Percentiles rank a stretch among this genome's conserved stretches.
Evolutionary conservation across 2,888 invertebrate species (phyloP).

Genomic region (Trissolcus brochymenae): DNA sequence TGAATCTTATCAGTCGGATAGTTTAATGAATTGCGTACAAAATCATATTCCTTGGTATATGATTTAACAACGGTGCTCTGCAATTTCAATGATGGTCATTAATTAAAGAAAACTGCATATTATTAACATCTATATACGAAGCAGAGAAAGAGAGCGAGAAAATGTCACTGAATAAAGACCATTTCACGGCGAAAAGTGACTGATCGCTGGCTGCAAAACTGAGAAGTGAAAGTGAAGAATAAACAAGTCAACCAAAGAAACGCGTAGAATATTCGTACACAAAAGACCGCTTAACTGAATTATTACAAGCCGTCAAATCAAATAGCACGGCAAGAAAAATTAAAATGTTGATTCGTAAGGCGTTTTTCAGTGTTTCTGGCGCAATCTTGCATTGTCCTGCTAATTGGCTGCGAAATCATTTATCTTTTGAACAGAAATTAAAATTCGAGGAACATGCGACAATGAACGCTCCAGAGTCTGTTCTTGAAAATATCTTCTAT

Average conservation of each 20-base stretch:
- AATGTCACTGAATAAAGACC: no score
- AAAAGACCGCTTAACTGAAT: neutral
- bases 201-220: neutral
- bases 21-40: slow-evolving; percentile 13
- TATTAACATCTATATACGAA: neutral
- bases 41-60: neutral
- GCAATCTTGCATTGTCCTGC: no score
- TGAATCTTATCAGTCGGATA: slow-evolving; percentile 19
- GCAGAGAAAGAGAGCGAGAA: neutral
- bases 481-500: no score
- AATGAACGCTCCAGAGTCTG: no score
- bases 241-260: neutral
- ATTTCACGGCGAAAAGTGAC: no score
- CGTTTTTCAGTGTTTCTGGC: no score
- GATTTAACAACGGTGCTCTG: no score
- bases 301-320: neutral
- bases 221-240: neutral
- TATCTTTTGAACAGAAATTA: no score
- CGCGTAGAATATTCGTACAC: neutral
- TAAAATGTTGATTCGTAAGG: neutral
- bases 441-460: no score
- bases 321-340: neutral
- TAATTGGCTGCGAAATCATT: no score
- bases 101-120: neutral
- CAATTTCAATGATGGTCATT: neutral